These are phyloP conservation scores for Plecotus auritus DNA, from an alignment of 2,113 vertebrate species.

Conservation along the genomic window DNA sequence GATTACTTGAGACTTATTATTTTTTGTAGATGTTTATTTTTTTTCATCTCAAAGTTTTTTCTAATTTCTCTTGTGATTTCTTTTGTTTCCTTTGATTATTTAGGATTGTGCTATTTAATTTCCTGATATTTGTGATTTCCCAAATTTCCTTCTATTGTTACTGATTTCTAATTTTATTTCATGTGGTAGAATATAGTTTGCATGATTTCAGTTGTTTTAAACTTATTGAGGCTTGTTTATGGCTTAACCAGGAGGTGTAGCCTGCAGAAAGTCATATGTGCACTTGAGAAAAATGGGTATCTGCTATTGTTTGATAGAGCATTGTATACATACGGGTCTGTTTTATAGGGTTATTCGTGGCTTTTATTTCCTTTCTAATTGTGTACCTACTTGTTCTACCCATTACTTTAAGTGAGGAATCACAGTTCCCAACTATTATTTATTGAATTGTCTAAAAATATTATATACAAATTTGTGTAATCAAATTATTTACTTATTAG, in stretches of 20 bases:
- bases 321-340: neutral
- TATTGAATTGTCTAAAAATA: neutral
- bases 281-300: no score
- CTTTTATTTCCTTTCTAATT: neutral
- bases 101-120: no score
- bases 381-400: neutral
- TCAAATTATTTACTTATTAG: no score
- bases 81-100: no score
- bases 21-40: no score
- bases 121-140: neutral
- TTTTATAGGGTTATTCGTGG: neutral
- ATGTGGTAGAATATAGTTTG: neutral
- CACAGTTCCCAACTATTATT: neutral
- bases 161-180: neutral
- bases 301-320: neutral
- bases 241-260: neutral
- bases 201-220: neutral
- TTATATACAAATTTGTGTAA: no score
- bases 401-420: neutral
- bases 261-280: neutral
- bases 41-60: no score
- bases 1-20: neutral
- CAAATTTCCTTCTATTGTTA: neutral
- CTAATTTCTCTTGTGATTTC: no score
- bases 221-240: neutral